Evolutionary conservation across 2,888 invertebrate genomes (phyloP).

Genomic region (Drosophila picticornis): DNA sequence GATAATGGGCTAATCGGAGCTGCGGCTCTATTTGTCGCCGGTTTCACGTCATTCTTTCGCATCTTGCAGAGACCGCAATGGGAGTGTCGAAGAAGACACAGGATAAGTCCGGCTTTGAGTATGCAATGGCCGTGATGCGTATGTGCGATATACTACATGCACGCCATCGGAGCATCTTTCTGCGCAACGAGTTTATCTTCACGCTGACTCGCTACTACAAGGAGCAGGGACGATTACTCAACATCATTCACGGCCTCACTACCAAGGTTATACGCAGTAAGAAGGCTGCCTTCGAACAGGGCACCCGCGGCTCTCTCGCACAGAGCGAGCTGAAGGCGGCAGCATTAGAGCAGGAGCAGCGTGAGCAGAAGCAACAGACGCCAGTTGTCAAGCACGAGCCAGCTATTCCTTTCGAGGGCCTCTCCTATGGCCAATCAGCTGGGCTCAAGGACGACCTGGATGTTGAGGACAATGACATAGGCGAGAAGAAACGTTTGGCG

Average conservation of each 20-base stretch:
- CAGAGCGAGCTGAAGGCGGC: conserved; percentile 72
- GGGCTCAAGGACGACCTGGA: conserved; percentile 93
- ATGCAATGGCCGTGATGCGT: conserved; percentile 95
- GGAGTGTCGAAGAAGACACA: conserved; percentile 94
- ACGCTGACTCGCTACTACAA: conserved; percentile 91
- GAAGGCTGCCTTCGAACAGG: conserved; percentile 90
- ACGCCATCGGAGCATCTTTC: conserved; percentile 92
- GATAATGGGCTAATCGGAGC: conserved; percentile 23
- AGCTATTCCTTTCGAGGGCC: conserved; percentile 87
- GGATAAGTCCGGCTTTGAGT: conserved; percentile 92
- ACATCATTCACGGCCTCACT: conserved; percentile 92
- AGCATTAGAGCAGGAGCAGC: conserved; percentile 60
- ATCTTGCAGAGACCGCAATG: conserved; percentile 92
- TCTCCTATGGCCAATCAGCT: conserved; percentile 90
- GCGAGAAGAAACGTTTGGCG: conserved; percentile 93
- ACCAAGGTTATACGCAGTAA: conserved; percentile 92
- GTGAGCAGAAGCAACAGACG: conserved; percentile 29
- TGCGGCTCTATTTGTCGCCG: conserved; percentile 1
- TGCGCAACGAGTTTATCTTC: conserved; percentile 92
- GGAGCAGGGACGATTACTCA: conserved; percentile 90
- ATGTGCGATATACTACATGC: conserved; percentile 94
- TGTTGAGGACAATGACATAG: conserved; percentile 91
- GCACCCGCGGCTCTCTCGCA: conserved; percentile 86
- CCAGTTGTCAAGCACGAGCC: conserved; percentile 11
- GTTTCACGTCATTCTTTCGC: background rate